phyloP scores from a whole-genome alignment of 2,113 vertebrate species.

The Oncorhynchus mykiss region DNA sequence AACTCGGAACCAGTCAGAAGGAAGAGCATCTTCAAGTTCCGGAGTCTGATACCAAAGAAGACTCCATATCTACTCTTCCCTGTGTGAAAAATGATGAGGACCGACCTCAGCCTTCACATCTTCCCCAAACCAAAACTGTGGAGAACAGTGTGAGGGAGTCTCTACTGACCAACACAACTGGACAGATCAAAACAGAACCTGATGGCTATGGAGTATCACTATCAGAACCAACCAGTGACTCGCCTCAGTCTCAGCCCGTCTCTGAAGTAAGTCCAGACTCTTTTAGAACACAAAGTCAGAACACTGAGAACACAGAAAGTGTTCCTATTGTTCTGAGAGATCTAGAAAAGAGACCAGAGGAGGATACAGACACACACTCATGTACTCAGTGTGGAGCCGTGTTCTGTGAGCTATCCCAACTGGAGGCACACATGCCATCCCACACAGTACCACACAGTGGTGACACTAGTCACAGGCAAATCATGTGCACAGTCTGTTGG shows the following conservation, averaged over 20 bases:
- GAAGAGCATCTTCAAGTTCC: neutral
- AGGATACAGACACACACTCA: neutral
- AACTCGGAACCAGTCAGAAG: neutral
- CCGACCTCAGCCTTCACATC: neutral
- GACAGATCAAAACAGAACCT: conserved; percentile 7
- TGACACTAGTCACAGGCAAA: neutral
- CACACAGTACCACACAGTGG: neutral
- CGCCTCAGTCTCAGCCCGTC: neutral
- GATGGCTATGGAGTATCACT: neutral
- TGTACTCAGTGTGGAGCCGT: neutral
- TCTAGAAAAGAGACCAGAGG: neutral
- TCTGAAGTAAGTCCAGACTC: neutral
- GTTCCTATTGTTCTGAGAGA: neutral
- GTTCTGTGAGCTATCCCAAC: neutral
- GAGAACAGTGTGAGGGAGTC: neutral
- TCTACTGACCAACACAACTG: neutral
- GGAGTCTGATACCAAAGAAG: neutral
- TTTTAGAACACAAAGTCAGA: neutral
- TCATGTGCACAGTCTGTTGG: conserved; percentile 4
- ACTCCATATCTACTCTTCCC: neutral
- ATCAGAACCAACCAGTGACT: neutral
- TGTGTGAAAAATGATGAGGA: neutral
- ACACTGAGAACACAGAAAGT: neutral
- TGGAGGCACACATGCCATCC: neutral
- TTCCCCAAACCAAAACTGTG: neutral